Percentiles rank a stretch among this genome's conserved stretches.
Evolutionary conservation across 2,113 vertebrate species (phyloP).

Genomic region (Psettodes erumei): DNA sequence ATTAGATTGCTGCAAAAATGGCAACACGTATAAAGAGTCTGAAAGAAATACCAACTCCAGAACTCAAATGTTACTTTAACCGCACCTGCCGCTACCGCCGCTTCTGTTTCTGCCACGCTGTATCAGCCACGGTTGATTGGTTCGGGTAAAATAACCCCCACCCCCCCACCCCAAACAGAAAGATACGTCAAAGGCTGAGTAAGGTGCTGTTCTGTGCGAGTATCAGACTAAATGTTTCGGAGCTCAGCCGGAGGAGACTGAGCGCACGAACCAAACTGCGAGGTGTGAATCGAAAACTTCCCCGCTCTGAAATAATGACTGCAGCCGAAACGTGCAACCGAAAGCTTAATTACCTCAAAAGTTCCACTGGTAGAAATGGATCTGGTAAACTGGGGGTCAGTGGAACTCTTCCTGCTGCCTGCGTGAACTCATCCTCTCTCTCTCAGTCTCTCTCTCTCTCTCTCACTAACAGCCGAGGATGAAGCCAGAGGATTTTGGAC

Average conservation of each 20-base stretch:
- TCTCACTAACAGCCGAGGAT: constrained; percentile 65
- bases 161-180: background rate
- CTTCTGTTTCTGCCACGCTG: background rate
- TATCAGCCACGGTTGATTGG: background rate
- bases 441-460: constrained; percentile 30
- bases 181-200: background rate
- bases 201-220: background rate
- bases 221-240: constrained; percentile 6
- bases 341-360: constrained; percentile 38
- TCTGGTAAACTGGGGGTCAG: constrained; percentile 51
- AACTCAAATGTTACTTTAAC: background rate
- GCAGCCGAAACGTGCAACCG: constrained; percentile 11
- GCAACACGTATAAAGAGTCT: background rate
- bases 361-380: constrained; percentile 14
- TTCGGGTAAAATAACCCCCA: background rate
- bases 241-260: constrained; percentile 27
- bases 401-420: constrained; percentile 55
- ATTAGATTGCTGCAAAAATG: background rate
- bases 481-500: constrained; percentile 75
- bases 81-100: background rate
- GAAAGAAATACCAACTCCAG: background rate
- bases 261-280: background rate
- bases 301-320: constrained; percentile 9
- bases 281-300: constrained; percentile 2
- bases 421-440: constrained; percentile 50